Evolutionary conservation across 2,888 invertebrate species (phyloP).

Genomic region (Drosophila nr. perissopoda): DNA sequence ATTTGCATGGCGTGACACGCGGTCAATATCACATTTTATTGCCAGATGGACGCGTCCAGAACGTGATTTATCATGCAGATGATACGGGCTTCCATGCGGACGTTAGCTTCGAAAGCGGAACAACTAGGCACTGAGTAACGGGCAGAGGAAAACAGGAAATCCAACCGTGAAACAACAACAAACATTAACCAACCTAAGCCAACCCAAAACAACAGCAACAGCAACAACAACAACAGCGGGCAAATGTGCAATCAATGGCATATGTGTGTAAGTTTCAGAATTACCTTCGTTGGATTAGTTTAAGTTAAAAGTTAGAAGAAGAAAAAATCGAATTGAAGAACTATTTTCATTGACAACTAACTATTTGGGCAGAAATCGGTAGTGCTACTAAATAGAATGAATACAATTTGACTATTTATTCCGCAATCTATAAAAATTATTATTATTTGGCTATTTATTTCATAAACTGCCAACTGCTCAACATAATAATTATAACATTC

Average conservation of each 20-base stretch:
- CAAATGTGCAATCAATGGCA: conserved; percentile 42
- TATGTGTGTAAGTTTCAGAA: conserved; percentile 21
- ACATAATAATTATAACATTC: neutral
- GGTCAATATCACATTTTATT: conserved; percentile 92
- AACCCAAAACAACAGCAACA: neutral
- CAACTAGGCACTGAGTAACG: conserved; percentile 56
- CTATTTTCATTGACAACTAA: neutral
- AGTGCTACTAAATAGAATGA: neutral
- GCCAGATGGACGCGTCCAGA: conserved; percentile 92
- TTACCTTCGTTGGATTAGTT: neutral
- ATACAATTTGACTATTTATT: neutral
- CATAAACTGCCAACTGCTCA: neutral
- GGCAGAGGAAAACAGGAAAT: neutral
- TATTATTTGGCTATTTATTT: too few species aligned
- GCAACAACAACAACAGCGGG: conserved; percentile 22
- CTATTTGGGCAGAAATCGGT: neutral
- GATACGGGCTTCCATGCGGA: conserved; percentile 91
- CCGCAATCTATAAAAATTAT: too few species aligned
- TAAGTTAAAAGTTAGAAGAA: neutral
- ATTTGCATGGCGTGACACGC: conserved; percentile 88
- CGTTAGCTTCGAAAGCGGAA: conserved; percentile 87
- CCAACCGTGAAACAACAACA: conserved; percentile 3
- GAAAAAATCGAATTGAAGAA: neutral
- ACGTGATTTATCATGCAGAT: conserved; percentile 91
- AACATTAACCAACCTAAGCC: neutral